Evolutionary conservation across 2,797 vertebrate genomes (phyloP), one percentile per base, ranked within the genome.

Genomic region (Neomorphus geoffroyi): DNA sequence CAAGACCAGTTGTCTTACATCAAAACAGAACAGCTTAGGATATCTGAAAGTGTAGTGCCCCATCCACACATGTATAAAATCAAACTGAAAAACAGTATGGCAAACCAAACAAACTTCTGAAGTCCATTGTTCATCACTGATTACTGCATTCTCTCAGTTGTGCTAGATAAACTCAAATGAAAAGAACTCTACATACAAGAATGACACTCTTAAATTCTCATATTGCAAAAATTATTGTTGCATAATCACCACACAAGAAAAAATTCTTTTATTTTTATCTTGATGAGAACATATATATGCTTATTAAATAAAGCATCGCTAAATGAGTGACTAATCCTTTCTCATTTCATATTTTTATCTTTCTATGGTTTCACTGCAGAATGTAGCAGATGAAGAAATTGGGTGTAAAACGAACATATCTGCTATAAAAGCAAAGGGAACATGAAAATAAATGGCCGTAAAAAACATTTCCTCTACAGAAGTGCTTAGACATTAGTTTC

Each of bases 391-490:
- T 58, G 58, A 91, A 79, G 86, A 90, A 94, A 93, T 37, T 10
- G 32, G 30, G 48, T 69, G 67, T 41, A 82, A 79, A 95, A 82
- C 2, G 15, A 84, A 26, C 14, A 5, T 41, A 77, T 84, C 61
- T 90, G 50, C 86, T 50, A 61, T 56, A 84, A 88, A n/a, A 84
- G 80, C 35, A 90, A 92, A 73, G 16, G 32, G 18, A 93, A 90
- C 43, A 71, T 35, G 86, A 92, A 95, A 94, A 86, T 70, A 94
- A 94, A 93, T 86, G 88, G 80, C 45, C 82, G 56, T 82, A 86
- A 88, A 94, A 92, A 95, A 72, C 23, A n/a, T 46, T 94, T 90
- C 82, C 57, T 72, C 80, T 86, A 41, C 70, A 75, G 90, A 92
- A 93, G 30, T 60, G 46, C 67, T 88, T 48, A 88, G 66, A 81